Evolutionary conservation across 2,113 vertebrate genomes (phyloP).

Genomic region (Paracanthobrama guichenoti): DNA sequence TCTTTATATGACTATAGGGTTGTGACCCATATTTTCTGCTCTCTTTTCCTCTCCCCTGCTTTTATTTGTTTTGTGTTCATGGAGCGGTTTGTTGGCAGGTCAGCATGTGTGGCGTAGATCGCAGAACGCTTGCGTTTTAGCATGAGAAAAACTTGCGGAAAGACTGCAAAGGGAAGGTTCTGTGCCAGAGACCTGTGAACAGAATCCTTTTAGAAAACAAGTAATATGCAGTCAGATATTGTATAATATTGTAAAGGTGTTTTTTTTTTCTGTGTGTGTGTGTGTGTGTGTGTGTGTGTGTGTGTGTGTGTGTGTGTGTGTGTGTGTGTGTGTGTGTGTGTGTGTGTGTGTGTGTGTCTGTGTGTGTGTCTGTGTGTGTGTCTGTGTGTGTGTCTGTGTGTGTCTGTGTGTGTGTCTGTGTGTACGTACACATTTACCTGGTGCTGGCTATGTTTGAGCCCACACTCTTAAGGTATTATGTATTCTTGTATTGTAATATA

Average conservation of each 20-base stretch:
- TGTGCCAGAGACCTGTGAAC: conserved; percentile 81
- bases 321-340: conserved; percentile 48
- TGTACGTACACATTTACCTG: conserved; percentile 66
- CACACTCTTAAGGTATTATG: conserved; percentile 76
- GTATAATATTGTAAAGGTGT: conserved; percentile 71
- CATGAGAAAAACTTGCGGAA: background rate
- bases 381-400: conserved; percentile 35
- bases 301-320: conserved; percentile 46
- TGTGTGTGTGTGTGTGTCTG: conserved; percentile 48
- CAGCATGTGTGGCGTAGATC: background rate
- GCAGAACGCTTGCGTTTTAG: conserved; percentile 2
- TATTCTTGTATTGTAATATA: conserved; percentile 86
- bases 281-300: no score
- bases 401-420: conserved; percentile 36
- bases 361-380: no score
- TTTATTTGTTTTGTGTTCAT: conserved; percentile 43
- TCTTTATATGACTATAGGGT: conserved; percentile 64
- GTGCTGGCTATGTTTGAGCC: conserved; percentile 75
- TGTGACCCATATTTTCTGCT: conserved; percentile 49
- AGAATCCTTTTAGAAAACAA: conserved; percentile 72
- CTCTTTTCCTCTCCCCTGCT: conserved; percentile 38
- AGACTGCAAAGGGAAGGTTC: conserved; percentile 71
- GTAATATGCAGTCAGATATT: conserved; percentile 74
- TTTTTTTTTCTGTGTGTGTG: conserved; percentile 41
- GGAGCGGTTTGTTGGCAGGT: conserved; percentile 23